A percentile compares a stretch with the other conserved stretches of the same genome.
These are phyloP conservation scores for Zosterops japonicus DNA, from an alignment of 2,113 vertebrate species.

Conservation along the genomic window DNA sequence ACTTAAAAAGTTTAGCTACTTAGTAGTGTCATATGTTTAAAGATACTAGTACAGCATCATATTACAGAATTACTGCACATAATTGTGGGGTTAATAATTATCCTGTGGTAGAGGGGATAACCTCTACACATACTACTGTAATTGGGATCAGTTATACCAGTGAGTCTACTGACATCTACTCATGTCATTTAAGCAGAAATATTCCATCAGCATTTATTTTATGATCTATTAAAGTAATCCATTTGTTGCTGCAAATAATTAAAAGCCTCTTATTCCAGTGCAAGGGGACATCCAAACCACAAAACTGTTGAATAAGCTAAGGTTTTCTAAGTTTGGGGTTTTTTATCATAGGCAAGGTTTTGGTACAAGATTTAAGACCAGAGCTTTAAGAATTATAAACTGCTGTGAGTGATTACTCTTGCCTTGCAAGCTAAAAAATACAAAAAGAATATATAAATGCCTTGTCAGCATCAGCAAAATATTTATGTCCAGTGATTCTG, in stretches of 20 bases:
- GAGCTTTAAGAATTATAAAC: not conserved
- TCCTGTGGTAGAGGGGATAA: not conserved
- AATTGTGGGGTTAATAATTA: not conserved
- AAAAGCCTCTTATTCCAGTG: not conserved
- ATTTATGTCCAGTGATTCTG: not conserved
- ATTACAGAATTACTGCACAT: not conserved
- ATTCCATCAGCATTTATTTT: not conserved
- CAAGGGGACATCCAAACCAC: not conserved
- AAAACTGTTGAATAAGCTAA: not conserved
- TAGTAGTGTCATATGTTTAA: not conserved
- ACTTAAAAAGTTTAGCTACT: not conserved
- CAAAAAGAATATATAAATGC: not conserved
- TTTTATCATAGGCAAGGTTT: not conserved
- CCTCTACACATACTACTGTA: not conserved
- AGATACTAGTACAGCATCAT: not conserved
- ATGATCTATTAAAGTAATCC: not conserved
- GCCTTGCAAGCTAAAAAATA: not conserved
- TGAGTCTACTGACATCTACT: not conserved
- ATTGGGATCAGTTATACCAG: not conserved
- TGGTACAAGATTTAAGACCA: not conserved
- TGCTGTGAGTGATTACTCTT: not conserved
- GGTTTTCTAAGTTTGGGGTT: not conserved
- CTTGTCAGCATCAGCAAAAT: not conserved
- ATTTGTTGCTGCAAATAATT: not conserved
- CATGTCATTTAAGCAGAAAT: not conserved